Evolutionary conservation across 2,888 invertebrate species (phyloP).

Genomic region (Drepana falcataria): DNA sequence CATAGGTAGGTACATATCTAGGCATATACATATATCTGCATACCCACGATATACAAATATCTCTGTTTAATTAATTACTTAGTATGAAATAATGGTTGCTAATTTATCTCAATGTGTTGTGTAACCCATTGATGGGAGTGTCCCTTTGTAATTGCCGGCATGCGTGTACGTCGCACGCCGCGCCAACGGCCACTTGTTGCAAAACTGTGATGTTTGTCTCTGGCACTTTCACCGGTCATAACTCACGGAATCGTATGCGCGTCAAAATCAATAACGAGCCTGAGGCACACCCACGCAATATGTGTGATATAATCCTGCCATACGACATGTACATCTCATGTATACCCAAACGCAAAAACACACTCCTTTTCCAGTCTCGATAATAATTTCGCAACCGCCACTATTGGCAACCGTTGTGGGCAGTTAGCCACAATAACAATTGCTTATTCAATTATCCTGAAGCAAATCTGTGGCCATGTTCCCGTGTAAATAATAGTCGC

Average conservation of each 20-base stretch:
- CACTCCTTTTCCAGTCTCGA: slow-evolving; percentile 5
- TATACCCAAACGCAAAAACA: slow-evolving; percentile 1
- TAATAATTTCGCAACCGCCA: slow-evolving; percentile 7
- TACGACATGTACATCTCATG: slow-evolving; percentile 11
- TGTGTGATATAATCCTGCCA: slow-evolving; percentile 37
- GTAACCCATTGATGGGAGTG: background rate
- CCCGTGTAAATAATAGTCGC: too few species aligned
- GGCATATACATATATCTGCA: too few species aligned
- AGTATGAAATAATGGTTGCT: background rate
- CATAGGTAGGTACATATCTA: too few species aligned
- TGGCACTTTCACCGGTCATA: slow-evolving; percentile 47
- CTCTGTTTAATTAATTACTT: too few species aligned
- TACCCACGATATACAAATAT: too few species aligned
- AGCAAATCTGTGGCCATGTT: too few species aligned
- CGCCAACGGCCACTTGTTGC: slow-evolving; percentile 31
- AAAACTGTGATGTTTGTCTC: slow-evolving; percentile 27
- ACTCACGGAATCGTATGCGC: slow-evolving; percentile 42
- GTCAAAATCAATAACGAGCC: slow-evolving; percentile 46
- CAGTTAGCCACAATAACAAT: too few species aligned
- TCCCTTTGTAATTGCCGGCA: background rate
- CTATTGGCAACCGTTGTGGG: background rate
- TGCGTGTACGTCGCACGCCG: background rate
- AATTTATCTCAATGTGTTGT: background rate
- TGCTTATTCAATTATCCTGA: too few species aligned
- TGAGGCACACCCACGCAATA: slow-evolving; percentile 28